Evolutionary conservation across 2,113 vertebrate genomes (phyloP), one percentile per base, ranked within the genome.

Genomic region (Catharus bicknelli): DNA sequence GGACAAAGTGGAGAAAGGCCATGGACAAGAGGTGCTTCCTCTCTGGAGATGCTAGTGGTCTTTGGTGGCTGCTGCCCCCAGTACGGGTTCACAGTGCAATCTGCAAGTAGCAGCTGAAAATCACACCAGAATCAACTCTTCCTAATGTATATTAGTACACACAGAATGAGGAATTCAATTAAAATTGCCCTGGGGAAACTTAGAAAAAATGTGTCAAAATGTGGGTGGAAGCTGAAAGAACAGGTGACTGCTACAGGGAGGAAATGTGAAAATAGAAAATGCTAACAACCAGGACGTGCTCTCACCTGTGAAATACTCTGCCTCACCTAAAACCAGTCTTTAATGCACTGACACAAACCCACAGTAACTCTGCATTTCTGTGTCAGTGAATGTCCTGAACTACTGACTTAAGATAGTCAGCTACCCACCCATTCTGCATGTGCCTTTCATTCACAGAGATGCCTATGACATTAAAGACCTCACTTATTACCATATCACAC

Each of bases 81-180:
- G 16, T 30, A 34, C 1, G 9, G 19, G 17, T 42, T 40, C 0
- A 0, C 47, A 80, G 53, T 0, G 0, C 21, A 62, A 13, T 32
- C 54, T 48, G 20, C 23, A 63, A 58, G 61, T 1, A 38, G 20
- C 42, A 86, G 27, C 51, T 62, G 63, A 58, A 80, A 89, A 38
- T 67, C 38, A 58, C 59, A 55, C 16, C 9, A 57, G 32, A 75
- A 74, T 53, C 11, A 26, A 48, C n/a, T 48, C 30, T 16, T n/a
- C 36, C 30, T 40, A 30, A 53, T 8, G 11, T 19, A 27, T 16
- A 34, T 25, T 70, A n/a, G 9, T 34, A 86, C 16, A 66, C 8
- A 9, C 10, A 38, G 50, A 55, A 45, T 27, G 30, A 66, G 17
- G 30, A 67, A 47, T 67, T 62, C 8, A 53, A 12, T 54, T 15